Conservation (phyloP, 2,888 invertebrate species). For the Pyrochroa serraticornis region DNA sequence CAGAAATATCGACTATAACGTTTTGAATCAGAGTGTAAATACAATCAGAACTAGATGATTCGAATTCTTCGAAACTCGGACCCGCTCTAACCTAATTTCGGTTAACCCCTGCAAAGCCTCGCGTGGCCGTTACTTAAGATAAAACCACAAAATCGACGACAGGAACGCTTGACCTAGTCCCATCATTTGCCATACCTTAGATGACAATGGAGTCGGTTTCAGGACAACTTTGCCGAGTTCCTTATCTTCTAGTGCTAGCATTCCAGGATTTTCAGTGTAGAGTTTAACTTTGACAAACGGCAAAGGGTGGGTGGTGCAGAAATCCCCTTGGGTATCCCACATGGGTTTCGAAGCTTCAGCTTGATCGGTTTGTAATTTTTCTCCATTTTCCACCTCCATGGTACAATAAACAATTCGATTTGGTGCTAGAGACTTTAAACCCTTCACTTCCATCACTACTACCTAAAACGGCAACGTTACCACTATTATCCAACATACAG, state of each 20-base stretch:
- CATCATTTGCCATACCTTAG: slow-evolving; percentile 67
- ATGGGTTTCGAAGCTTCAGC: slow-evolving; percentile 99
- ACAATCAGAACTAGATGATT: too few relatives aligned
- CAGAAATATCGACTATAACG: too few relatives aligned
- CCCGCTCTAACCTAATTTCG: too few relatives aligned
- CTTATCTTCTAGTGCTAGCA: slow-evolving; percentile 98
- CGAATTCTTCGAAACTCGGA: too few relatives aligned
- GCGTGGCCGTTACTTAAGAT: background rate
- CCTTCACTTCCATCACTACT: slow-evolving; percentile 99
- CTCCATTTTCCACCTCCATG: slow-evolving; percentile 99
- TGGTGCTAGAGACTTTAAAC: slow-evolving; percentile 92
- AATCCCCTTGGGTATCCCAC: slow-evolving; percentile 99
- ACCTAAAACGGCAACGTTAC: slow-evolving; percentile 67
- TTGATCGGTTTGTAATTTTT: slow-evolving; percentile 98
- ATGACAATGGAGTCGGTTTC: slow-evolving; percentile 85
- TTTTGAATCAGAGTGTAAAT: too few relatives aligned
- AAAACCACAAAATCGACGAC: background rate
- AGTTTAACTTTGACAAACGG: slow-evolving; percentile 98
- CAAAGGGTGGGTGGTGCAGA: slow-evolving; percentile 95
- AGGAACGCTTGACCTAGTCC: background rate
- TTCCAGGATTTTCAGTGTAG: slow-evolving; percentile 96
- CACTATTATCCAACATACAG: too few relatives aligned
- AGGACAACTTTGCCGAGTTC: slow-evolving; percentile 93
- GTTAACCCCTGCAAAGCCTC: too few relatives aligned
- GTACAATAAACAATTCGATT: slow-evolving; percentile 99